Percentiles rank a stretch among this genome's conserved stretches.
These are phyloP conservation scores for Mythimna lalbum DNA, from an alignment of 2,888 invertebrate species.

Conservation along the genomic window DNA sequence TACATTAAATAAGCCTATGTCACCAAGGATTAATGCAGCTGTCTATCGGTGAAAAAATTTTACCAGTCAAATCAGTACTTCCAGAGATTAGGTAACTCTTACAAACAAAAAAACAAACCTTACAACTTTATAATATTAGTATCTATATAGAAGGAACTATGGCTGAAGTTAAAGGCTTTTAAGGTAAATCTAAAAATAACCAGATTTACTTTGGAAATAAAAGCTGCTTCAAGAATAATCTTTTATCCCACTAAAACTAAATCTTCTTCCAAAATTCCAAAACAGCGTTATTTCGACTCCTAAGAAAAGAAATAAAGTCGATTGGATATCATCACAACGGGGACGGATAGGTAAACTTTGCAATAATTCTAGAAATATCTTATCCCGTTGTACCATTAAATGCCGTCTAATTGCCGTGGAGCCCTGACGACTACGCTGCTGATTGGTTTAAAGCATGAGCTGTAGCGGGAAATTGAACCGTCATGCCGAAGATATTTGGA, in stretches of 20 bases:
- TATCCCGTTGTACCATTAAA: slow-evolving; percentile 64
- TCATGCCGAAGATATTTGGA: no score
- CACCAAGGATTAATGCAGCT: no score
- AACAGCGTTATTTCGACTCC: slow-evolving; percentile 8
- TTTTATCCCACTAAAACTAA: not conserved
- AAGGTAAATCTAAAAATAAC: not conserved
- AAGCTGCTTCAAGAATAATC: not conserved
- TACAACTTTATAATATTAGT: no score
- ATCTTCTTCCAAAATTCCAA: not conserved
- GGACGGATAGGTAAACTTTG: slow-evolving; percentile 46
- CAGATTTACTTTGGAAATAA: not conserved
- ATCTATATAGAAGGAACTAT: no score
- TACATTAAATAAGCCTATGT: no score
- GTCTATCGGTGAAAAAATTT: no score
- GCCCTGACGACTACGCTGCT: slow-evolving; percentile 47
- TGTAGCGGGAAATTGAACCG: slow-evolving; percentile 6
- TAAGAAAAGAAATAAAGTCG: slow-evolving; percentile 34
- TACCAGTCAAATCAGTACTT: no score
- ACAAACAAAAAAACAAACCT: no score
- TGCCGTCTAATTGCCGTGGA: slow-evolving; percentile 64
- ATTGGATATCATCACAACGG: slow-evolving; percentile 21
- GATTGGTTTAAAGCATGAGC: slow-evolving; percentile 13
- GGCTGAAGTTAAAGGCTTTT: no score
- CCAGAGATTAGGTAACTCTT: no score
- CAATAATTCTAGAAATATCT: slow-evolving; percentile 61